These are phyloP conservation scores for Chaetura pelagica DNA, from an alignment of 2,113 vertebrate genomes.

Conservation along the genomic window DNA sequence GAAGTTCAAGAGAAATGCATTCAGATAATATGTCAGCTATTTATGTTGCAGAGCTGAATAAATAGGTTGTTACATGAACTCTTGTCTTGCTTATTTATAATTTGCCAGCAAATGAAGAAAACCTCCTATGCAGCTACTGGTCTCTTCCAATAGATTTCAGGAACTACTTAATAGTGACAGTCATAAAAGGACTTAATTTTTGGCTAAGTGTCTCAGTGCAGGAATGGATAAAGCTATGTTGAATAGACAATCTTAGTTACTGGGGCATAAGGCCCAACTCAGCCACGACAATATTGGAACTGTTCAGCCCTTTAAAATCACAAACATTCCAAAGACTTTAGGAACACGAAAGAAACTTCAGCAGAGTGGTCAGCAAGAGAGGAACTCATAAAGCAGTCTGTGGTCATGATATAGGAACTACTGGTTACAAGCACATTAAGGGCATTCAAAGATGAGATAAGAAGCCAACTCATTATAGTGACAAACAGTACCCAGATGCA, in stretches of 20 bases:
- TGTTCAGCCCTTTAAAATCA: not conserved
- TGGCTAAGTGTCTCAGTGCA: not conserved
- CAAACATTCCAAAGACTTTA: not conserved
- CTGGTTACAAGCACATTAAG: not conserved
- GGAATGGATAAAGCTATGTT: not conserved
- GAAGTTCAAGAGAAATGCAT: not conserved
- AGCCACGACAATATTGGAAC: accelerated
- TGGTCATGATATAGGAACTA: not conserved
- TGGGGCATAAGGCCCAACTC: not conserved
- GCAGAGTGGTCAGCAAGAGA: not conserved
- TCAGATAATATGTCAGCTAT: not conserved
- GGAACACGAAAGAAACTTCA: not conserved
- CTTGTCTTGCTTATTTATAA: not conserved
- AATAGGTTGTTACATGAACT: not conserved
- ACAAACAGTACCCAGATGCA: slow-evolving; percentile 35
- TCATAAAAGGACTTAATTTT: not conserved
- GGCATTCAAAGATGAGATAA: not conserved
- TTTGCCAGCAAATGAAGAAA: not conserved
- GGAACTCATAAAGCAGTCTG: slow-evolving; percentile 6
- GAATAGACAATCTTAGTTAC: not conserved
- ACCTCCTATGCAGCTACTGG: not conserved
- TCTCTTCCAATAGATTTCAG: not conserved
- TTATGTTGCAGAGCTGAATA: not conserved
- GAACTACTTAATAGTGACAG: not conserved
- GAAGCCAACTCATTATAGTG: slow-evolving; percentile 59